Conservation (phyloP, 2,797 vertebrate species). For the Clarias laeviceps region DNA sequence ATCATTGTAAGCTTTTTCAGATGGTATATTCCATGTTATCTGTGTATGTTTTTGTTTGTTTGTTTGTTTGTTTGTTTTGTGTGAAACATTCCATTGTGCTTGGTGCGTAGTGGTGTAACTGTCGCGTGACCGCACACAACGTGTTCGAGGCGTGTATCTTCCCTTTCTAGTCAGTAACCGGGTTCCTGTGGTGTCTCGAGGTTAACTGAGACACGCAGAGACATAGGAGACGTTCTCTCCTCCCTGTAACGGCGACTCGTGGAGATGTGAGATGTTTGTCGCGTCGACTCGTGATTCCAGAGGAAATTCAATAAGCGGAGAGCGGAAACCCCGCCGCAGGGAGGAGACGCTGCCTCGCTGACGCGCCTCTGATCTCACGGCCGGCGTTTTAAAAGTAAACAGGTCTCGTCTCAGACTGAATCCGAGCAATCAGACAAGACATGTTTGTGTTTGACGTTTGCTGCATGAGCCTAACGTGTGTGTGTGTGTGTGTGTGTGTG, state of each 20-base stretch:
- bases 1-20: not conserved
- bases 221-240: not conserved
- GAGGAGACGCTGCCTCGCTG: not conserved
- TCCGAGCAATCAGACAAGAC: not conserved
- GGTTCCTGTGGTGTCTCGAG: not conserved
- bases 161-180: slow-evolving; percentile 16
- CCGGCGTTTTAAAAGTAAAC: not conserved
- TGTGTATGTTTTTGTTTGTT: no score
- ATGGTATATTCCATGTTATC: no score
- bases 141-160: not conserved
- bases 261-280: not conserved
- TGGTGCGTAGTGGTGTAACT: no score
- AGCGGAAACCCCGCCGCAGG: not conserved
- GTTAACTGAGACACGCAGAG: not conserved
- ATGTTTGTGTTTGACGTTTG: not conserved
- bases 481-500: slow-evolving; percentile 2
- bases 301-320: not conserved
- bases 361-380: not conserved
- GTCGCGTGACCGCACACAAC: not conserved
- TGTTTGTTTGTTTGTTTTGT: no score
- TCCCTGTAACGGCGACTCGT: not conserved
- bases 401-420: not conserved
- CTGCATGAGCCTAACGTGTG: not conserved
- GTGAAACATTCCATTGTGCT: not conserved
- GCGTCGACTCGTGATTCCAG: not conserved